Evolutionary conservation across 1,140 invertebrate genomes (phyloP).

Genomic region (Eubasilissa regina): DNA sequence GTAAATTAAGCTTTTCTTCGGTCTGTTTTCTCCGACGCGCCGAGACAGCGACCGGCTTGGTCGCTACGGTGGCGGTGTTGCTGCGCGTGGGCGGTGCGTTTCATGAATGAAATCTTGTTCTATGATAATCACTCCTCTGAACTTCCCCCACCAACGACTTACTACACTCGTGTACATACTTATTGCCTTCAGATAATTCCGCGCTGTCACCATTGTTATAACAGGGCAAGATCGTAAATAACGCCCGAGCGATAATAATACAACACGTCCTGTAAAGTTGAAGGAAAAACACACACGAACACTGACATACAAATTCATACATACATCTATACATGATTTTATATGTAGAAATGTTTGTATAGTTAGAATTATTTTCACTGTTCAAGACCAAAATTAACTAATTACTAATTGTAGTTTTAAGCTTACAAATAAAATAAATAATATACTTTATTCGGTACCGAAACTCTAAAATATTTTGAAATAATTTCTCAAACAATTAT

Average conservation of each 20-base stretch:
- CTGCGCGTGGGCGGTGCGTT: conserved; percentile 7
- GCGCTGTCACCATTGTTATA: conserved; percentile 7
- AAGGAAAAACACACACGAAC: not conserved
- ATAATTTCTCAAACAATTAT: too few species aligned
- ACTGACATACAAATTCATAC: not conserved
- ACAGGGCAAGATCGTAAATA: conserved; percentile 16
- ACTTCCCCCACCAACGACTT: not conserved
- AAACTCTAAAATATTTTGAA: too few species aligned
- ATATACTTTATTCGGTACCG: too few species aligned
- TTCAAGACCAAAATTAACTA: too few species aligned
- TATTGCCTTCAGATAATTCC: conserved; percentile 2
- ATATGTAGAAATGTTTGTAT: too few species aligned
- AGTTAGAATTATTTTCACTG: too few species aligned
- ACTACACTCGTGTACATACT: conserved; percentile 20
- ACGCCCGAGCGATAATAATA: not conserved
- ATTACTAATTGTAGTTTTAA: too few species aligned
- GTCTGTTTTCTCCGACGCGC: too few species aligned
- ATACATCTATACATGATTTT: not conserved
- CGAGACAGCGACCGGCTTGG: too few species aligned
- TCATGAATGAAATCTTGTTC: conserved; percentile 32
- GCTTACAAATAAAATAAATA: too few species aligned
- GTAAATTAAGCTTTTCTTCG: too few species aligned
- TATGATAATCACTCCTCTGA: conserved; percentile 8
- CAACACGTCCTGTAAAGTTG: not conserved
- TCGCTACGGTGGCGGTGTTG: not conserved